Evolutionary conservation across 1,140 invertebrate genomes (phyloP), one percentile per base, ranked within the genome.

Genomic region (Atta colombica): DNA sequence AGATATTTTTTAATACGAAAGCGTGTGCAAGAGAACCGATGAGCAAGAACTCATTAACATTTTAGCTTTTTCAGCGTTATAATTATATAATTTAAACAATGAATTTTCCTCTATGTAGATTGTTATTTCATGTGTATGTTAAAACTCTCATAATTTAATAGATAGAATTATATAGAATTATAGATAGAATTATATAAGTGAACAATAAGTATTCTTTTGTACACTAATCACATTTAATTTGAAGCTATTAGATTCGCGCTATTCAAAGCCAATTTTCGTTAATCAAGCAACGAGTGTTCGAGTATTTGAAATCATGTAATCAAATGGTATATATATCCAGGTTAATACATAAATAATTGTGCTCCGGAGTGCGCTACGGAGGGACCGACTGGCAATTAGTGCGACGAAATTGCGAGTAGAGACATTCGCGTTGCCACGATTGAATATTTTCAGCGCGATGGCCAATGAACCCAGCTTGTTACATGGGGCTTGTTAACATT

Each of bases 401-500:
- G 25, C 55, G 63, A 58, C 66, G 78, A 71, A 69, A 58, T 61
- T 51, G 55, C 35, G 55, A 75, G 21, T 31, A 61, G 68, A 31
- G 68, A 61, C 25, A 35, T 74, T 61, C 55, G 69, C 49, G 31
- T 81, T 69, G 51, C 31, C 65, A 31, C 69, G 69, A 84, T 82
- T 74, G 35, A 49, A 53, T 77, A 89, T 89, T 72, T 85, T 86
- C 60, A 63, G 25, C 35, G 63, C 51, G 31, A 35, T 51, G 39
- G 53, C 21, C 55, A 58, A 88, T 74, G 65, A 65, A 51, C 39
- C 39, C 31, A 68, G 6, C 60, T 89, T 65, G 66, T 66, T 88
- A 35, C 28, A 71, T 49, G 71, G 69, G 55, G 61, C 55, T 63
- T 77, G 87, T 85, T 78, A 88, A 85, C 65, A 71, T 88, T 63